Conservation (phyloP, 2,888 invertebrate species). For the Agrilus cyanescens region DNA sequence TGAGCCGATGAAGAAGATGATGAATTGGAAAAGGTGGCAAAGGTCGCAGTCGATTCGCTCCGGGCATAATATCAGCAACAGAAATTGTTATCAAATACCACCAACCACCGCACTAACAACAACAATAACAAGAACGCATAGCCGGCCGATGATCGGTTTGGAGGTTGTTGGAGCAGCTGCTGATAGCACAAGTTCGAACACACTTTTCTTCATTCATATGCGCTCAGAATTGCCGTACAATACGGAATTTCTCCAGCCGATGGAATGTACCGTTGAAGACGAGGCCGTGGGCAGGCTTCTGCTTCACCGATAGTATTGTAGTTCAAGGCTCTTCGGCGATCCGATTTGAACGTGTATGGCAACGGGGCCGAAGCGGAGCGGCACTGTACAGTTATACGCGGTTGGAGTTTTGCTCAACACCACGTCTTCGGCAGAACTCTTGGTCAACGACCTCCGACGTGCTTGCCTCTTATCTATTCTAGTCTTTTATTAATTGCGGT, state of each 20-base stretch:
- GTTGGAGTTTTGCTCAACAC: conserved; percentile 19
- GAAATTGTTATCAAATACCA: conserved; percentile 9
- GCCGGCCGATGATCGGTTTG: conserved; percentile 17
- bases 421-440: conserved; percentile 22
- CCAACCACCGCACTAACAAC: conserved; percentile 26
- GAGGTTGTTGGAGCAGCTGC: conserved; percentile 14
- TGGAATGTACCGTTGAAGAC: conserved; percentile 33
- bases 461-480: too few relatives aligned
- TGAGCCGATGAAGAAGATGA: conserved; percentile 4
- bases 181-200: conserved; percentile 7
- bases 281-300: too few relatives aligned
- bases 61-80: conserved; percentile 14
- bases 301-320: conserved; percentile 10
- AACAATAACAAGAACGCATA: conserved; percentile 27
- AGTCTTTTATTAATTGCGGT: too few relatives aligned
- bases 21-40: not conserved
- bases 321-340: conserved; percentile 22
- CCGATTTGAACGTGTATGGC: conserved; percentile 24
- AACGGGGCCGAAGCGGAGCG: conserved; percentile 9
- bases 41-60: conserved; percentile 9
- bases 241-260: conserved; percentile 29
- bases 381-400: conserved; percentile 28
- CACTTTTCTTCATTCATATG: conserved; percentile 31
- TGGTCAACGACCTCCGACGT: conserved; percentile 27
- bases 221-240: conserved; percentile 29